Base-by-base conservation (phyloP, 2,888 invertebrate species). In the Molanna angustata region DNA sequence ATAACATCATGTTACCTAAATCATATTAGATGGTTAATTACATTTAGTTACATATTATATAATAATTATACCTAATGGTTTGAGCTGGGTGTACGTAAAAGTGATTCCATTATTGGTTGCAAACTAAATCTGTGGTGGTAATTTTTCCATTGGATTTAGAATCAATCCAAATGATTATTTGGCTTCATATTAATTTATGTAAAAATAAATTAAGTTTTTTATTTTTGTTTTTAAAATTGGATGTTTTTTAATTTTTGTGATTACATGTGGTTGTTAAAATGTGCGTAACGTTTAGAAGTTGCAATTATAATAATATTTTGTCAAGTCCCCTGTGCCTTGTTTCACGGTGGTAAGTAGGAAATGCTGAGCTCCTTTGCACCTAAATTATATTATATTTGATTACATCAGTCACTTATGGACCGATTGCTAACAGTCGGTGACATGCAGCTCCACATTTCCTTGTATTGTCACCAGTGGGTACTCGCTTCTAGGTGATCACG, bases 401-500 rank as follows among this genome's bases (percentile, higher is more conserved):
- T 27, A 27, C 27, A 27, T 11, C 16, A 4, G 4, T n/a, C 41
- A 41, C 19, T 19, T 4, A 18, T 37, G n/a, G 3, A 37, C 9
- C 37, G 9, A 6, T 9, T 27, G 27, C 6, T 16, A 2, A 16
- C 37, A 16, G 41, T n/a, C 7, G n/a, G n/a, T 27, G 27, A 27
- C 27, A 27, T 27, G 27, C 22, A 50, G 50, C 50, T 50, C 37
- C 27, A 22, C 35, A 46, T 32, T 17, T 43, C 45, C 46, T 52
- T 41, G 52, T 52, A 54, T 54, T 54, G 54, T 56, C 58, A 59
- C 58, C 52, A 39, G 56, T 56, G 58, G 56, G 46, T 56, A 58
- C 40, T 59, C 20, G 77, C 77, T 77, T 77, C 67, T 77, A 76
- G 76, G 76, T 71, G 66, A 73, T 66, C 66, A 75, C 75, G 44